These are phyloP conservation scores for Lytechinus variegatus DNA, from an alignment of 35 echinoderm and acorn worm species.

Conservation along the genomic window DNA sequence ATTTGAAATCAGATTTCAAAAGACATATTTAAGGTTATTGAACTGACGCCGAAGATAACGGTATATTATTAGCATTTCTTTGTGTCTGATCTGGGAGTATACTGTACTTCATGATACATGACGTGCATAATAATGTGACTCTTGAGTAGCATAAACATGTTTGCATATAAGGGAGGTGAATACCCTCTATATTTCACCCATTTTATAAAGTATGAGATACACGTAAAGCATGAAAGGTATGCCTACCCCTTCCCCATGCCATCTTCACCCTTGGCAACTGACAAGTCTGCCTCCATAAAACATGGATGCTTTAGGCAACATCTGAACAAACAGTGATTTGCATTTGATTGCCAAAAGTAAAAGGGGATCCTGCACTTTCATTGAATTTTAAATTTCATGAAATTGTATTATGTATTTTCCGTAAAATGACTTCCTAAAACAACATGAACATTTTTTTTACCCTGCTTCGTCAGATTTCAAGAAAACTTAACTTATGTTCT, in stretches of 20 bases:
- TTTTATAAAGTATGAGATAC: too few species aligned
- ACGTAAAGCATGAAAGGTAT: too few species aligned
- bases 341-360: background rate
- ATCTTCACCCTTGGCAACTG: too few species aligned
- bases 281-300: background rate
- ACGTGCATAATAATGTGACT: background rate
- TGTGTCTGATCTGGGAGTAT: background rate
- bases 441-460: background rate
- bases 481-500: background rate
- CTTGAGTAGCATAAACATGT: background rate
- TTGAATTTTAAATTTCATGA: background rate
- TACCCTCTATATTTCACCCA: too few species aligned
- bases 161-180: too few species aligned
- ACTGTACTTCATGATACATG: background rate
- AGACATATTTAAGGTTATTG: background rate
- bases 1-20: background rate
- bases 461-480: background rate
- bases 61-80: background rate
- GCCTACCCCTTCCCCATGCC: too few species aligned
- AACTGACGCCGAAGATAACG: background rate
- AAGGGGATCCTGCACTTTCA: background rate
- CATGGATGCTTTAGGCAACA: background rate
- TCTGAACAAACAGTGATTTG: background rate
- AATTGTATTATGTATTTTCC: background rate
- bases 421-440: background rate